phyloP scores from a whole-genome alignment of 1,140 invertebrate genomes.

The Vanessa tameamea region DNA sequence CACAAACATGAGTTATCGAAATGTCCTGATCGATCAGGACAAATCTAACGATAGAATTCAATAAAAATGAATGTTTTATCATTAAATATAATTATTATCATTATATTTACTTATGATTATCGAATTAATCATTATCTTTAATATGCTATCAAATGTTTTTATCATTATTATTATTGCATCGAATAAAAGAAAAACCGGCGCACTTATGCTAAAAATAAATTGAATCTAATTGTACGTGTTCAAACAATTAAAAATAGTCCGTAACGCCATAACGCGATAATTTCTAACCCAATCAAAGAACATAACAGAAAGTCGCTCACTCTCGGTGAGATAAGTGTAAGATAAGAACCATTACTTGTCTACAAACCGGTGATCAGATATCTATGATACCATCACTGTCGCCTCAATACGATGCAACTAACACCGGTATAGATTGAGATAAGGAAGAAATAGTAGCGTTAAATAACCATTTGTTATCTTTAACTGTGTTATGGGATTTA shows the following conservation, averaged over 20 bases:
- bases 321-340: too few species aligned
- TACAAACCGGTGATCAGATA: slow-evolving; percentile 45
- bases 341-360: slow-evolving; percentile 25
- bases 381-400: slow-evolving; percentile 34
- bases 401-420: slow-evolving; percentile 49
- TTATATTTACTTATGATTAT: too few species aligned
- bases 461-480: slow-evolving; percentile 34
- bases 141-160: too few species aligned
- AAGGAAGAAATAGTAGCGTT: slow-evolving; percentile 45
- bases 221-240: not conserved
- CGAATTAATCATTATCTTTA: too few species aligned
- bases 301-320: slow-evolving; percentile 10
- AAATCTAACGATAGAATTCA: too few species aligned
- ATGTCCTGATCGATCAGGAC: too few species aligned
- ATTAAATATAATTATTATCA: too few species aligned
- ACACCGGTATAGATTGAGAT: slow-evolving; percentile 59
- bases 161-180: too few species aligned
- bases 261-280: slow-evolving; percentile 20
- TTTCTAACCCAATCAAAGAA: slow-evolving; percentile 19
- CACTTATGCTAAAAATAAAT: not conserved
- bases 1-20: too few species aligned
- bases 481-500: slow-evolving; percentile 23
- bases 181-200: too few species aligned
- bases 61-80: too few species aligned
- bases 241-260: not conserved